Evolutionary conservation across 2,888 invertebrate species (phyloP), one percentile per base, ranked within the genome.

Genomic region (Cordylochernes scorpioides): DNA sequence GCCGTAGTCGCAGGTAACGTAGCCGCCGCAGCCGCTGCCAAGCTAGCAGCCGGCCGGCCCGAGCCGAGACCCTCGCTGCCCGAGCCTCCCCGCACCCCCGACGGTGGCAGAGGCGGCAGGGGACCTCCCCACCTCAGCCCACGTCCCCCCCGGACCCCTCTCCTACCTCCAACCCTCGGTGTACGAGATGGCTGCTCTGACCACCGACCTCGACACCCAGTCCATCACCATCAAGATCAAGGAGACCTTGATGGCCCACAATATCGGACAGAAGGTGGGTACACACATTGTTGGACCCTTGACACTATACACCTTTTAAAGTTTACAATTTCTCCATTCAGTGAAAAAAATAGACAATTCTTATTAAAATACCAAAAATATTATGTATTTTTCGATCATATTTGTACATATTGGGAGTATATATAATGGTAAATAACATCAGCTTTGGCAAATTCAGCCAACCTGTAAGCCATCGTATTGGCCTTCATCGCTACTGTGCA

Each of bases 201-300:
- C 88, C 7, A 82, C 82, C 46, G 88, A 88, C 52, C 63, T 94
- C 39, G 91, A 94, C 55, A 94, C 94, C 2, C 82, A 88, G 50
- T 70, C 73, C 13, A 82, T 91, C 45, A 91, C 91, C 3, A 84
- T 84, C 6, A 80, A 82, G 54, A 88, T 91, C 50, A 94, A 91
- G 51, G 91, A 91, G 53, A 84, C 88, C 1, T 60, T 94, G 7
- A 60, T 91, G 29, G 86, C 88, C 21, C 88, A 91, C 53, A 91
- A 91, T 50, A 84, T 94, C 42, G 91, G 91, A 3, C 94, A 94
- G 56, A 91, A 91, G 62, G 65, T 71, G 50, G 32, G 41, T 30
- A 10, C 21, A 19, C 9, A 16, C 8, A 34, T 25, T 14, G 12
- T 25, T 25, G 13, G 15, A 12, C 9, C 9, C 10, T 19, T n/a